A percentile compares a stretch with the other conserved stretches of the same genome.
Conservation (phyloP, 2,113 vertebrate species). For the Carlito syrichta region DNA sequence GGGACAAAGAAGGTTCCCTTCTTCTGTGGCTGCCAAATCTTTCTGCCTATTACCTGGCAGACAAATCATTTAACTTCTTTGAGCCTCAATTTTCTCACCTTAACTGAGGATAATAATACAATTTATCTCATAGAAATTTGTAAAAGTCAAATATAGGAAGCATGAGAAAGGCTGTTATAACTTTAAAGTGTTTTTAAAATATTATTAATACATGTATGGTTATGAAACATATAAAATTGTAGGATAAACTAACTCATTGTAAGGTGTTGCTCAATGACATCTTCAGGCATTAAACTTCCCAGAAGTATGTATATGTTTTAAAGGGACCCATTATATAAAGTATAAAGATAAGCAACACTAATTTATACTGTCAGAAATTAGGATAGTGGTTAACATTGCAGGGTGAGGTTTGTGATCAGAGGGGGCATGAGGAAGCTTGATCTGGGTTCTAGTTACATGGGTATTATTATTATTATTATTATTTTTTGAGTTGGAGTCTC, state of each 20-base stretch:
- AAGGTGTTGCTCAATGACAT: not conserved
- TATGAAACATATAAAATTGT: constrained; percentile 12
- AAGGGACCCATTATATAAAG: not conserved
- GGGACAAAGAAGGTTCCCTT: not conserved
- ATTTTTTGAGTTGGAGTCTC: too few species aligned
- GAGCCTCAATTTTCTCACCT: constrained; percentile 23
- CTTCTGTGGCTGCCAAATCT: not conserved
- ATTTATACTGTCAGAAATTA: not conserved
- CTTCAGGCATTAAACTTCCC: not conserved
- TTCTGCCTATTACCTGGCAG: not conserved
- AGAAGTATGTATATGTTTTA: not conserved
- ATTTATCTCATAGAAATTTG: not conserved
- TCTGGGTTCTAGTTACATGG: not conserved
- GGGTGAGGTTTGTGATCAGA: not conserved
- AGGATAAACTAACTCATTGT: not conserved
- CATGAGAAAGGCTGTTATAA: constrained; percentile 3
- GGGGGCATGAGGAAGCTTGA: not conserved
- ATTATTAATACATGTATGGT: not conserved
- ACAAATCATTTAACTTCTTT: not conserved
- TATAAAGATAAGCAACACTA: not conserved
- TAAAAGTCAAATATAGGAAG: constrained; percentile 6
- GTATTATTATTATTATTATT: too few species aligned
- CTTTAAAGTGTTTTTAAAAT: not conserved
- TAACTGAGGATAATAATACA: constrained; percentile 6
- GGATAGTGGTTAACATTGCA: not conserved